A percentile compares a stretch with the other conserved stretches of the same genome.
Conservation (phyloP, 2,888 invertebrate species). For the Patella caerulea region DNA sequence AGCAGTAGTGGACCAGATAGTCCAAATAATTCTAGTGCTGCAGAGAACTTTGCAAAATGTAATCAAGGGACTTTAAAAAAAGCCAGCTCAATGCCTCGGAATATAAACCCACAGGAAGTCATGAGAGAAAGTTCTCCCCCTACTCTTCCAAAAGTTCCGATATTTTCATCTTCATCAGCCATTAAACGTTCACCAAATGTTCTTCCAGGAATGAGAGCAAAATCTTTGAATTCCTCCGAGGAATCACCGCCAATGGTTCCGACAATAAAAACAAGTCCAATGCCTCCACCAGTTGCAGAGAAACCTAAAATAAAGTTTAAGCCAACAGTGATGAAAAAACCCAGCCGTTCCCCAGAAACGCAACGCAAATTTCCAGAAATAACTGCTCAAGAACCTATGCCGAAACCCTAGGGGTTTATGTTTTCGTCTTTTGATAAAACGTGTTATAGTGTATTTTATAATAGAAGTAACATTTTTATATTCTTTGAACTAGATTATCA, state of each 20-base stretch:
- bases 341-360: conserved; percentile 48
- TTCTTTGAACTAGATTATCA: no score
- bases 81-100: conserved; percentile 59
- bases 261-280: conserved; percentile 8
- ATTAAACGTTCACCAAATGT: neutral
- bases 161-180: conserved; percentile 18
- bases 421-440: no score
- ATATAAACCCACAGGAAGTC: conserved; percentile 15
- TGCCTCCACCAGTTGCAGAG: conserved; percentile 63
- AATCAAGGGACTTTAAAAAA: conserved; percentile 86
- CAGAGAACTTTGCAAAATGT: conserved; percentile 84
- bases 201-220: neutral
- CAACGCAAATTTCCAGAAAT: conserved; percentile 42
- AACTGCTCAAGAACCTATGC: conserved; percentile 29
- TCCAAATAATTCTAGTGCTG: conserved; percentile 75
- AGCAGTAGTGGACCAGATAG: conserved; percentile 59
- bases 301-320: conserved; percentile 77
- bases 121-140: neutral
- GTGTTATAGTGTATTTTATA: no score
- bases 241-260: conserved; percentile 20
- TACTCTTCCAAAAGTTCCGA: neutral
- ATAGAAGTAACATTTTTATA: no score
- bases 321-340: conserved; percentile 82
- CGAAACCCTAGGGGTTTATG: no score
- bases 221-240: neutral